Conservation (phyloP, 2,888 invertebrate species). For the Boloria euphrosyne region DNA sequence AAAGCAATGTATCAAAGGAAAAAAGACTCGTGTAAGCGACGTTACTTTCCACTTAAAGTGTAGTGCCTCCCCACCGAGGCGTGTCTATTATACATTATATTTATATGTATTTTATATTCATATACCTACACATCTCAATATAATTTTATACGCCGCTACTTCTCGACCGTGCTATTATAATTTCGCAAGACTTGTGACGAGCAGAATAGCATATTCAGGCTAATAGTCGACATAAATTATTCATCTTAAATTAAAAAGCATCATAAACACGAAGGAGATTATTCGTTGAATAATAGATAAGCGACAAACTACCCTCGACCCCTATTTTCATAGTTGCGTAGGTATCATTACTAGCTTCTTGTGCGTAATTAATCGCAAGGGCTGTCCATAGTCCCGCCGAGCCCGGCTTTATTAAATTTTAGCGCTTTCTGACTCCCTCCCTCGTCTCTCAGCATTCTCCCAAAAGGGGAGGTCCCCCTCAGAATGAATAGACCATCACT, state of each 20-base stretch:
- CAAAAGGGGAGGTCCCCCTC: slow-evolving; percentile 41
- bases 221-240: slow-evolving; percentile 40
- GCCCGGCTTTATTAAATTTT: slow-evolving; percentile 80
- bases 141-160: slow-evolving; percentile 2
- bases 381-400: slow-evolving; percentile 61
- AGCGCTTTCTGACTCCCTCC: slow-evolving; percentile 66
- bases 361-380: slow-evolving; percentile 79
- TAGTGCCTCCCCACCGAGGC: slow-evolving; percentile 20
- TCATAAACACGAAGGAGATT: slow-evolving; percentile 41
- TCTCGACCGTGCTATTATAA: slow-evolving; percentile 8
- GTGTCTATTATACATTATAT: slow-evolving; percentile 21
- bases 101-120: slow-evolving; percentile 6
- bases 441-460: slow-evolving; percentile 35
- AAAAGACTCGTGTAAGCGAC: slow-evolving; percentile 30
- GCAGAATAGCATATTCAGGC: slow-evolving; percentile 29
- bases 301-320: slow-evolving; percentile 51
- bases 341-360: slow-evolving; percentile 72
- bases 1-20: slow-evolving; percentile 25
- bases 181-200: slow-evolving; percentile 3
- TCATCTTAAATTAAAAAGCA: slow-evolving; percentile 41
- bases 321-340: slow-evolving; percentile 49
- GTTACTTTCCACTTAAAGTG: slow-evolving; percentile 24
- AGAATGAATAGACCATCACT: slow-evolving; percentile 79
- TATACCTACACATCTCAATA: slow-evolving; percentile 19
- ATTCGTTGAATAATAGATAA: slow-evolving; percentile 60